phyloP scores from a whole-genome alignment of 2,888 invertebrate genomes.

The Ormyrus nitidulus region DNA sequence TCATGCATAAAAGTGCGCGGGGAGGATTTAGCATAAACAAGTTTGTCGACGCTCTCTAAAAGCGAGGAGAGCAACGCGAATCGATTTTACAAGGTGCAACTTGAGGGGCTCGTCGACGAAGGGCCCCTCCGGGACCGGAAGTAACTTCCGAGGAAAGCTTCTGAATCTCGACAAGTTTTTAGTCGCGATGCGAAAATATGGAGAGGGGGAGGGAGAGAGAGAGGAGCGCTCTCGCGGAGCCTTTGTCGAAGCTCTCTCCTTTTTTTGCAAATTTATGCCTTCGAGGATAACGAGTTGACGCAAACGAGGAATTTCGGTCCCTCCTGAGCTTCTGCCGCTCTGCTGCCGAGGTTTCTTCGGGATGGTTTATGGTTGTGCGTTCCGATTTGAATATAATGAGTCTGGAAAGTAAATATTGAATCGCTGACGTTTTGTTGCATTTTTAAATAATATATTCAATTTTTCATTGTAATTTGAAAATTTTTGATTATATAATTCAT shows the following conservation, averaged over 20 bases:
- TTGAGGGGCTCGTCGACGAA: background rate
- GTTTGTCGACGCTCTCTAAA: conserved; percentile 27
- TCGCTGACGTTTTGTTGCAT: no score
- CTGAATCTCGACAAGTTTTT: conserved; percentile 34
- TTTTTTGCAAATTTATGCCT: conserved; percentile 3
- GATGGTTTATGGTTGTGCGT: no score
- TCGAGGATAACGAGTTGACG: background rate
- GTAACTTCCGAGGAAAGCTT: conserved; percentile 20
- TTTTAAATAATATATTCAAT: no score
- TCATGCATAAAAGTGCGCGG: background rate
- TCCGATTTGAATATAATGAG: no score
- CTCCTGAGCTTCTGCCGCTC: background rate
- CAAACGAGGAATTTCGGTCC: background rate
- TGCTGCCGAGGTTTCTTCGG: background rate
- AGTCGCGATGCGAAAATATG: conserved; percentile 34
- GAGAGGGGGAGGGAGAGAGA: background rate
- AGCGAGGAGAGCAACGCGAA: conserved; percentile 26
- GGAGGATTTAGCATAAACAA: conserved; percentile 38
- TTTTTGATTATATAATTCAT: no score
- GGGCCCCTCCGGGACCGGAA: conserved; percentile 36
- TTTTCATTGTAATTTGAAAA: no score
- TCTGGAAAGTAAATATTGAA: no score
- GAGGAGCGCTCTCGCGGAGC: no score
- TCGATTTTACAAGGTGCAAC: conserved; percentile 17
- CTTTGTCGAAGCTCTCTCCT: background rate